Evolutionary conservation across 2,888 invertebrate species (phyloP), one percentile per base, ranked within the genome.

Genomic region (Euproctis similis): DNA sequence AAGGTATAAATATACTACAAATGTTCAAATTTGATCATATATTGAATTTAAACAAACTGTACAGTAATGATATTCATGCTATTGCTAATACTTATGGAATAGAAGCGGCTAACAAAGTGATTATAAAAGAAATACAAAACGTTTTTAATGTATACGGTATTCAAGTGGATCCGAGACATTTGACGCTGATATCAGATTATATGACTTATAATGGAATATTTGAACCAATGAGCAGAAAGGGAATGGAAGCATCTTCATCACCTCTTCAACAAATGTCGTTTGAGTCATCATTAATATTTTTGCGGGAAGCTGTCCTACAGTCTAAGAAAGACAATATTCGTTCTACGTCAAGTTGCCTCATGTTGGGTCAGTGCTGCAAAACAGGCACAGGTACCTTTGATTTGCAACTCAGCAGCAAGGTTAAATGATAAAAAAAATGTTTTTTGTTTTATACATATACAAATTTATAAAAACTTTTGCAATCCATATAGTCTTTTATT

Each of bases 111-210:
- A 88, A 90, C 26, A 90, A 90, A 68, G 94, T 95, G 2, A 93
- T 99, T 31, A 92, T 96, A 7, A 94, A 92, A 76, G 99, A 99
- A 87, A 92, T 99, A 24, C 91, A 93, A 67, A 94, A 95, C 61
- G 99, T 99, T 16, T 99, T 99, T 73, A 93, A 93, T 47, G 96
- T 96, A 1, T 99, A 99, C 58, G 98, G 98, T 12, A 99, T 99
- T 56, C 89, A 90, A 5, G 97, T 99, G 2, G 96, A 98, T 77
- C 91, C 94, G 0, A 87, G 98, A 12, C 99, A 99, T 87, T 86
- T 99, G 55, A 89, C 91, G 0, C 81, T 99, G 3, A 89, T 98
- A 28, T 95, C 98, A 0, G 98, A 99, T 78, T 98, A 98, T 66
- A 98, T 99, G 98, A 99, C 98, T 0, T 96, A 90, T 52, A 93